A percentile compares a stretch with the other conserved stretches of the same genome.
phyloP scores from a whole-genome alignment of 2,797 vertebrate genomes.

The Oreonectes daqikongensis region DNA sequence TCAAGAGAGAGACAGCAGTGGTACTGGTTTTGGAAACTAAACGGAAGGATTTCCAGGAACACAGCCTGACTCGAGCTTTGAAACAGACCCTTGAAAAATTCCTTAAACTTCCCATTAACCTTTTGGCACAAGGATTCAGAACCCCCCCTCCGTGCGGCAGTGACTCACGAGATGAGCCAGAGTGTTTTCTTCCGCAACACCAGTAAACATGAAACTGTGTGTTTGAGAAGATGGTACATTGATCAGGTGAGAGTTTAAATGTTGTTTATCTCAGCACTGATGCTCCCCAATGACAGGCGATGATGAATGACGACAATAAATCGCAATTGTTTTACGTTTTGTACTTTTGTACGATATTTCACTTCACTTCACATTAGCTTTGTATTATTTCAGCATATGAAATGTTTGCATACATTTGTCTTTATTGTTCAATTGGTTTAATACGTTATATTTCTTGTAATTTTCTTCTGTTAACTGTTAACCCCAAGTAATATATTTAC shows the following conservation, averaged over 20 bases:
- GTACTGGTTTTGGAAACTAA: not conserved
- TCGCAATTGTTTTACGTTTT: too few relatives aligned
- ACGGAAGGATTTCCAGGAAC: constrained; percentile 31
- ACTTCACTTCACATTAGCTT: too few relatives aligned
- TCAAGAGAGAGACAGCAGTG: too few relatives aligned
- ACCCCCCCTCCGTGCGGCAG: not conserved
- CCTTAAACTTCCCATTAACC: constrained; percentile 28
- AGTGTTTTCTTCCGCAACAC: constrained; percentile 22
- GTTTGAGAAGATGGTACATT: not conserved
- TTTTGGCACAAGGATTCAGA: constrained; percentile 30
- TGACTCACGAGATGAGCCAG: constrained; percentile 9
- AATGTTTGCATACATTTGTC: too few relatives aligned
- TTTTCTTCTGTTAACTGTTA: too few relatives aligned
- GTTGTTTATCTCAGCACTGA: not conserved
- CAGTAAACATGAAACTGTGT: constrained; percentile 18
- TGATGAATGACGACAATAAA: too few relatives aligned
- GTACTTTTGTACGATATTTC: too few relatives aligned
- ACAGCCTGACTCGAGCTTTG: not conserved
- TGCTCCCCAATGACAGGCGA: not conserved
- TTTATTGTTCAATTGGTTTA: too few relatives aligned
- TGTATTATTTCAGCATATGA: too few relatives aligned
- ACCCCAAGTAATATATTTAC: not conserved
- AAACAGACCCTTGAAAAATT: constrained; percentile 21
- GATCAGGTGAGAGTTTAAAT: constrained; percentile 28
- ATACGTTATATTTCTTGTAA: too few relatives aligned